These are phyloP conservation scores for Troglohyphantes excavatus DNA, from an alignment of 2,888 invertebrate species.

Conservation along the genomic window DNA sequence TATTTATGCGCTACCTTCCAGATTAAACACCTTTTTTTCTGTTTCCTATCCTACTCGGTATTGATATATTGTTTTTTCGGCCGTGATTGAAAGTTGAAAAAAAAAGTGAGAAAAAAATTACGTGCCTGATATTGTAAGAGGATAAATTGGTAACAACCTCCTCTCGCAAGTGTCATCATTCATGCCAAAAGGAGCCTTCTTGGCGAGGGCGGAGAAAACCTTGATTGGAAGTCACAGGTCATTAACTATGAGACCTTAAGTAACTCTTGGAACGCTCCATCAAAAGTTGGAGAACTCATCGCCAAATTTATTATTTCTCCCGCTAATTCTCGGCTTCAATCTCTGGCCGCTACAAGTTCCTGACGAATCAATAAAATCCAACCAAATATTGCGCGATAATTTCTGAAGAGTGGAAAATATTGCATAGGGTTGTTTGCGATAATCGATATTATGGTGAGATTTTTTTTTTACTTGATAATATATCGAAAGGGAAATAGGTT, in stretches of 20 bases:
- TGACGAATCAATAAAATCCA: constrained; percentile 54
- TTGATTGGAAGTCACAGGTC: constrained; percentile 71
- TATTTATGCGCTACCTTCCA: background rate
- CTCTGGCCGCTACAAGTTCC: constrained; percentile 13
- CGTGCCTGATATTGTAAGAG: constrained; percentile 13
- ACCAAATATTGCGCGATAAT: constrained; percentile 43
- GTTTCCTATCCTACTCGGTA: background rate
- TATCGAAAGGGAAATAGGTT: constrained; percentile 26
- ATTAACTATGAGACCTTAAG: constrained; percentile 69
- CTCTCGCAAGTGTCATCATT: constrained; percentile 39
- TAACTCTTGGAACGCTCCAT: constrained; percentile 53
- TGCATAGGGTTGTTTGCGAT: constrained; percentile 1
- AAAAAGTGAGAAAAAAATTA: constrained; percentile 27
- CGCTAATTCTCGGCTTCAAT: constrained; percentile 52
- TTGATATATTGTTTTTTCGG: background rate
- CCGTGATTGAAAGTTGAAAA: background rate
- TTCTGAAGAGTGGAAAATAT: constrained; percentile 31
- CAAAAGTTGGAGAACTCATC: constrained; percentile 41
- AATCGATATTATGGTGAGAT: constrained; percentile 31
- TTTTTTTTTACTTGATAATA: constrained; percentile 7
- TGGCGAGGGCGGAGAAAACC: constrained; percentile 31
- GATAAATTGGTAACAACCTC: constrained; percentile 52
- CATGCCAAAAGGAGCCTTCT: constrained; percentile 12
- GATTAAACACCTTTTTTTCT: background rate
- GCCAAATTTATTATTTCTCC: constrained; percentile 62